Percentiles rank a stretch among this genome's conserved stretches.
phyloP scores from a whole-genome alignment of 2,113 vertebrate species.

The Clinocottus analis region DNA sequence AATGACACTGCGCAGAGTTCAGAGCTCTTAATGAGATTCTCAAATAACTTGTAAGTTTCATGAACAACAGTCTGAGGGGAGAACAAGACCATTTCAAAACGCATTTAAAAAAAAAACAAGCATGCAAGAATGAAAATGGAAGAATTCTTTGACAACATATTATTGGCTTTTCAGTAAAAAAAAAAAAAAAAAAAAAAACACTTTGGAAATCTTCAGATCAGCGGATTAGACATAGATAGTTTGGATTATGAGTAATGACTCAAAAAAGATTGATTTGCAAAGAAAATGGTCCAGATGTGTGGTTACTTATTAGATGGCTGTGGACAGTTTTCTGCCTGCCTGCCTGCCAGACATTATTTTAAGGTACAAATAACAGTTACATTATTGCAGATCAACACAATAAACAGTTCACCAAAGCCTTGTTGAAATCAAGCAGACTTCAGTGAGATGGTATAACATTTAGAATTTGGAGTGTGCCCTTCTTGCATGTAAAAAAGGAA shows the following conservation, averaged over 20 bases:
- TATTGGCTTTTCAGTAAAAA: not conserved
- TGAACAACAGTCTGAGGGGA: slow-evolving; percentile 1
- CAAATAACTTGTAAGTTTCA: slow-evolving; percentile 27
- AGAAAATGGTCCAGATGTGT: not conserved
- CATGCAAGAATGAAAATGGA: not conserved
- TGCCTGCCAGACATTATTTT: not conserved
- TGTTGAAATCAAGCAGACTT: slow-evolving; percentile 10
- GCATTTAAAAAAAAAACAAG: not conserved
- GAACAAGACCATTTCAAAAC: not conserved
- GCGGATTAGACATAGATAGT: not conserved
- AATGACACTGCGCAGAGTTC: slow-evolving; percentile 62
- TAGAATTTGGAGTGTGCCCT: not conserved
- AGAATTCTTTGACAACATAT: not conserved
- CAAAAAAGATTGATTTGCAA: not conserved
- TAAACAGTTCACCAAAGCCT: not conserved
- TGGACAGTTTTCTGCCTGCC: not conserved
- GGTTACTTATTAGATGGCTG: not conserved
- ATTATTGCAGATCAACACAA: slow-evolving; percentile 8
- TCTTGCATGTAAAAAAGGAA: not conserved
- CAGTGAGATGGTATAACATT: not conserved
- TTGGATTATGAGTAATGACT: not conserved
- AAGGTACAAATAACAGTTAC: not conserved
- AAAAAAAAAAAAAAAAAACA: no score
- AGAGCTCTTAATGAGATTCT: slow-evolving; percentile 59
- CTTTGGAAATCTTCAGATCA: not conserved